These are phyloP conservation scores for Cercopithecus hamlyni DNA, from an alignment of 2,797 vertebrate species.

Conservation along the genomic window DNA sequence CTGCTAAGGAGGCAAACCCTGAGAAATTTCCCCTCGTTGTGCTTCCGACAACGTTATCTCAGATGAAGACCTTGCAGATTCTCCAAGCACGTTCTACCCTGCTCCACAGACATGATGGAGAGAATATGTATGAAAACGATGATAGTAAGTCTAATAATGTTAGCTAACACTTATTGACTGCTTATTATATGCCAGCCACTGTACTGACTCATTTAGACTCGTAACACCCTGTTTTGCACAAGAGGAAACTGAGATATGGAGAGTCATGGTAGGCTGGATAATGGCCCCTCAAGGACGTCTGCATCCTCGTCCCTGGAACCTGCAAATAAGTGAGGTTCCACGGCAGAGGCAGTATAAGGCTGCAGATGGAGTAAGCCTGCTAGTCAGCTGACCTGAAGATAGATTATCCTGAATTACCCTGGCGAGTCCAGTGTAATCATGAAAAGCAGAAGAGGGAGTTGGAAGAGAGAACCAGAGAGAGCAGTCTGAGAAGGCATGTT, in stretches of 20 bases:
- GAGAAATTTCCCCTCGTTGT: not conserved
- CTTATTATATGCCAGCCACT: not conserved
- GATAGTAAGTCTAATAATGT: too few relatives aligned
- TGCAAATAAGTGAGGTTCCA: not conserved
- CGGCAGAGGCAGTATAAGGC: not conserved
- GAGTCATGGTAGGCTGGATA: not conserved
- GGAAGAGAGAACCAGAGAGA: not conserved
- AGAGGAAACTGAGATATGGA: not conserved
- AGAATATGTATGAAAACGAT: too few relatives aligned
- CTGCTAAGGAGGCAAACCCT: not conserved
- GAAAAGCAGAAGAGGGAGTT: not conserved
- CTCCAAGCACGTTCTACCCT: not conserved
- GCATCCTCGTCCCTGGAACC: not conserved
- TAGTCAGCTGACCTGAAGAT: not conserved
- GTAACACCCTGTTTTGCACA: not conserved
- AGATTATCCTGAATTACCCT: not conserved
- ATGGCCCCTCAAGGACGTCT: not conserved
- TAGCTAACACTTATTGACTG: too few relatives aligned
- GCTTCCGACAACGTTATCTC: not conserved
- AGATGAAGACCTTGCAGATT: not conserved
- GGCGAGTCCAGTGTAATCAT: not conserved
- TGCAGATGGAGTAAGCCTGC: not conserved
- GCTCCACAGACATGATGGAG: rapidly evolving
- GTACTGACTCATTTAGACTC: not conserved
- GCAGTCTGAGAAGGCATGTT: not conserved